A percentile compares a stretch with the other conserved stretches of the same genome.
Evolutionary conservation across 2,113 vertebrate genomes (phyloP).

Genomic region (Oryzias woworae): DNA sequence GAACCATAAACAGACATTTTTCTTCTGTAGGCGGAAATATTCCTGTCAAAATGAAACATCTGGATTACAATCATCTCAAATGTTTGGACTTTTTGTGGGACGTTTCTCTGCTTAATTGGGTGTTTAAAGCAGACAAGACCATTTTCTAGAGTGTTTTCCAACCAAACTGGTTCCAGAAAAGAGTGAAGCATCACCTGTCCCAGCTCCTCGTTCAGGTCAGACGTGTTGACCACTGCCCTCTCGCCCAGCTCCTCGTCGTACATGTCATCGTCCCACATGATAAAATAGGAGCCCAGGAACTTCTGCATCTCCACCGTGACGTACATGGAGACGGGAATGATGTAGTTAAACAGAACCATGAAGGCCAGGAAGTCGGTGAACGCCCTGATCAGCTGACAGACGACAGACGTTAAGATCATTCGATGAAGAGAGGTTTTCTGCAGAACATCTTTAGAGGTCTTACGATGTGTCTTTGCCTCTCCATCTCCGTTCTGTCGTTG

Average conservation of each 20-base stretch:
- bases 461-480: conserved; percentile 88
- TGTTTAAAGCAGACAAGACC: too few relatives aligned
- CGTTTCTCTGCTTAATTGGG: too few relatives aligned
- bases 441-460: conserved; percentile 6
- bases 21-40: too few relatives aligned
- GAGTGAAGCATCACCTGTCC: conserved; percentile 78
- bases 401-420: not conserved
- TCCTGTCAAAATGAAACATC: too few relatives aligned
- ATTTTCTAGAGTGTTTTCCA: too few relatives aligned
- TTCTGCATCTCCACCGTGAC: conserved; percentile 99
- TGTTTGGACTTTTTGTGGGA: too few relatives aligned
- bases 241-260: conserved; percentile 89
- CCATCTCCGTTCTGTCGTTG: conserved; percentile 86
- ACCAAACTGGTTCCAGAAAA: too few relatives aligned
- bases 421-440: not conserved
- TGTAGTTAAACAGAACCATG: conserved; percentile 99
- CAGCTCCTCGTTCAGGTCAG: conserved; percentile 96
- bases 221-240: conserved; percentile 94
- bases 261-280: conserved; percentile 98
- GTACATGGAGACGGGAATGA: conserved; percentile 99
- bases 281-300: conserved; percentile 97
- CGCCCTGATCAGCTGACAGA: conserved; percentile 84
- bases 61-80: too few relatives aligned
- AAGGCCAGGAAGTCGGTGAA: conserved; percentile 98
- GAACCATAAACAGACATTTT: too few relatives aligned